Conservation (phyloP, 2,888 invertebrate species). For the Branchellion lobata region DNA sequence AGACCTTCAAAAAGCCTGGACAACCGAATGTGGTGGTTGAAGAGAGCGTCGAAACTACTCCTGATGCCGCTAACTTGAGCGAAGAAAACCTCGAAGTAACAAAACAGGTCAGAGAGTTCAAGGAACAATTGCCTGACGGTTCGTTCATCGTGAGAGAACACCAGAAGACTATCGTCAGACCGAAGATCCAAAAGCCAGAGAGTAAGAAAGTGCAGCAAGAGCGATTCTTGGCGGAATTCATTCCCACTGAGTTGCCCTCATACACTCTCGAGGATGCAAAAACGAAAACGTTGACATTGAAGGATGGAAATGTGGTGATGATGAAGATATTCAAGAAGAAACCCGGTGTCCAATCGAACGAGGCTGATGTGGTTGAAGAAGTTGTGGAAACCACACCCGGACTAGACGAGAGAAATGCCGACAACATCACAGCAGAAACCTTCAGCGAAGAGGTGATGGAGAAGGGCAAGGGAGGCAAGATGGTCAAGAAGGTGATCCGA, state of each 20-base stretch:
- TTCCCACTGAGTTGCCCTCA: constrained; percentile 19
- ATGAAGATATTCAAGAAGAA: constrained; percentile 23
- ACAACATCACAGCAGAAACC: not conserved
- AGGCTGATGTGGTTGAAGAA: constrained; percentile 35
- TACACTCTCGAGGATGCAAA: constrained; percentile 2
- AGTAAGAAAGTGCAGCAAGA: constrained; percentile 25
- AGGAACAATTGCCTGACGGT: constrained; percentile 4
- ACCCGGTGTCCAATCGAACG: not conserved
- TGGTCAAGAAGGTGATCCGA: not conserved
- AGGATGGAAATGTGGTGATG: constrained; percentile 16
- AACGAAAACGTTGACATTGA: not conserved
- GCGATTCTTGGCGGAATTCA: constrained; percentile 8
- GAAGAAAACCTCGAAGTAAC: constrained; percentile 6
- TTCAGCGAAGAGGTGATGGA: not conserved
- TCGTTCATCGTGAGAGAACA: not conserved
- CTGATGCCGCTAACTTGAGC: not conserved
- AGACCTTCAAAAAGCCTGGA: not conserved
- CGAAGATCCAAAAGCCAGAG: not conserved
- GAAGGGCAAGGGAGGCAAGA: constrained; percentile 16
- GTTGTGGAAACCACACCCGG: constrained; percentile 11
- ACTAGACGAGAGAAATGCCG: constrained; percentile 14
- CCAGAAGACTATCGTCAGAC: not conserved
- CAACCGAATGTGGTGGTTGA: not conserved
- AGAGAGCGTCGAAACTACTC: not conserved
- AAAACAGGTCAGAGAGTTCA: not conserved